Base-by-base conservation (phyloP, 1,140 invertebrate species). In the Ceratitis capitata region DNA sequence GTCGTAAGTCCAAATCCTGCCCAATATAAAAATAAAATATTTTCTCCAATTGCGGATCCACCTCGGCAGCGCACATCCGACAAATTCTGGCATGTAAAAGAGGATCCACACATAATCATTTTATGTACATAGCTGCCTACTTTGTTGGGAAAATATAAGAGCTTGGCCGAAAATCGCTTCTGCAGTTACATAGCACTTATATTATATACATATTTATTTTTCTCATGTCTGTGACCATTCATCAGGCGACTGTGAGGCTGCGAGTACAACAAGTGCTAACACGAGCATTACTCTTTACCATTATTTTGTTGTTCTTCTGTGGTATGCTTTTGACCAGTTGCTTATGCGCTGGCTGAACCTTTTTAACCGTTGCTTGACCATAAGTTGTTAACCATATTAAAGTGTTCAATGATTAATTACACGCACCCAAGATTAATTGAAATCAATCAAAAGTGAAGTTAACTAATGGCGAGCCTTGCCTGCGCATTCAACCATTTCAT, bases 371-470 rank as follows among this genome's bases (percentile, higher is more conserved):
- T 91, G 89, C 88, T 89, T 89, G 89, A 89, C 88, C 89, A 91
- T 89, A 89, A 91, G 89, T 91, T 91, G 90, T 91, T 91, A 91
- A 91, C 90, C 90, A 91, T 91, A 91, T 91, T 91, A 91, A 91
- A 91, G 90, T 91, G 90, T 91, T 91, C 90, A 91, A 90, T 91
- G 90, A 91, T 91, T 91, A 91, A 91, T 91, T 91, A 91, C 90
- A 91, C 89, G 90, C 90, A 89, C 89, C 90, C 89, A 91, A 91
- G 90, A 91, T 91, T 91, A 91, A 91, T 91, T 91, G 90, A 91
- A 91, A 91, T 91, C 90, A 91, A 91, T 91, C 90, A 91, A 91
- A 91, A 89, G 89, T 91, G 90, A 91, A 91, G 90, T 90, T 91
- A 91, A 91, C 90, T 91, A 91, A 91, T 91, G 90, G 90, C 90